A percentile compares a stretch with the other conserved stretches of the same genome.
These are phyloP conservation scores for Cephus sareptanus DNA, from an alignment of 2,888 invertebrate species.

Conservation along the genomic window DNA sequence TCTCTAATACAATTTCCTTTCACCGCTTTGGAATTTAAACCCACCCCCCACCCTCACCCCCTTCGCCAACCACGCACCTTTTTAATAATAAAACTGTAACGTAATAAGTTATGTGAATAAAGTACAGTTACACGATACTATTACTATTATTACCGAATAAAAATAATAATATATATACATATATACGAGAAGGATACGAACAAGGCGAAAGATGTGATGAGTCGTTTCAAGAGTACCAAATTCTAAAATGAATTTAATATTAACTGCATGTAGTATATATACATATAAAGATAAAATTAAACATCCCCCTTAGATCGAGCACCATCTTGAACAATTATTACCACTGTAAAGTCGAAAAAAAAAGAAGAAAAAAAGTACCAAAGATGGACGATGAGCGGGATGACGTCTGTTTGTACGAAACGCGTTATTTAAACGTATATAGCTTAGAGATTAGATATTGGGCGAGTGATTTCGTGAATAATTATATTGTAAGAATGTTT, in stretches of 20 bases:
- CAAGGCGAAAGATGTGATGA: slow-evolving; percentile 34
- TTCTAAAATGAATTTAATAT: slow-evolving; percentile 62
- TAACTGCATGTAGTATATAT: slow-evolving; percentile 47
- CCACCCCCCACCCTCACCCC: background rate
- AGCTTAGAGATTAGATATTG: slow-evolving; percentile 20
- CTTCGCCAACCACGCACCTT: background rate
- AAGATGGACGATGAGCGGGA: slow-evolving; percentile 21
- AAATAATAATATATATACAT: slow-evolving; percentile 16
- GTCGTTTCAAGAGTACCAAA: slow-evolving; percentile 63
- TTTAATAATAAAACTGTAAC: slow-evolving; percentile 6
- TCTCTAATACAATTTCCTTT: background rate
- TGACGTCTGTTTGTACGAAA: slow-evolving; percentile 36
- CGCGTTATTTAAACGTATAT: slow-evolving; percentile 24
- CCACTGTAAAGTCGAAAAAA: slow-evolving; percentile 32
- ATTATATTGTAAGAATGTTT: slow-evolving; percentile 35
- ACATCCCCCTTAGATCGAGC: slow-evolving; percentile 48
- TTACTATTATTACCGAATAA: slow-evolving; percentile 33
- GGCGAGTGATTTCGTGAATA: slow-evolving; percentile 33
- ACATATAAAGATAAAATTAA: slow-evolving; percentile 47
- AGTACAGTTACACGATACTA: slow-evolving; percentile 29
- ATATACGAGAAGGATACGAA: slow-evolving; percentile 17
- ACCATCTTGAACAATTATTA: slow-evolving; percentile 54
- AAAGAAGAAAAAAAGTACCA: slow-evolving; percentile 15
- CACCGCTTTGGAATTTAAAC: background rate
- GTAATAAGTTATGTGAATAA: slow-evolving; percentile 9